phyloP scores from a whole-genome alignment of 1,140 invertebrate species.

The Batillaria attramentaria region DNA sequence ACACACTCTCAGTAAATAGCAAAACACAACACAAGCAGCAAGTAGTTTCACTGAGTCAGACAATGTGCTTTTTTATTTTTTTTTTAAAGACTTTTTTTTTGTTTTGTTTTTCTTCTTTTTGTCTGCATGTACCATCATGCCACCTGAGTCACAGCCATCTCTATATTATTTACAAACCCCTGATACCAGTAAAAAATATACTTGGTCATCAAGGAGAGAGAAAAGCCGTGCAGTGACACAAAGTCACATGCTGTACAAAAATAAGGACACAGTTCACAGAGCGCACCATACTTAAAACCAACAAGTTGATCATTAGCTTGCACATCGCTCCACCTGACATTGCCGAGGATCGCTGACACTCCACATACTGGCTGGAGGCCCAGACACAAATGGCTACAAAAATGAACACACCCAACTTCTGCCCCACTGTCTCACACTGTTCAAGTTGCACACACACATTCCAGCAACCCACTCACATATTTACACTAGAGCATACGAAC shows the following conservation, averaged over 20 bases:
- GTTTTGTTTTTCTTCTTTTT: constrained; percentile 14
- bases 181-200: constrained; percentile 22
- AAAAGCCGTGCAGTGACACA: constrained; percentile 19
- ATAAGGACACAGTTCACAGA: constrained; percentile 35
- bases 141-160: constrained; percentile 27
- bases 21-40: background rate
- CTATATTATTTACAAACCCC: constrained; percentile 34
- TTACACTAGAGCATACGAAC: constrained; percentile 26
- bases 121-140: constrained; percentile 19
- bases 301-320: constrained; percentile 31
- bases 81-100: constrained; percentile 28
- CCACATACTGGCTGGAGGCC: constrained; percentile 29
- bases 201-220: constrained; percentile 11
- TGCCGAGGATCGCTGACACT: constrained; percentile 14
- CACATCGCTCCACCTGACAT: constrained; percentile 21
- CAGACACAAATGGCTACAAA: constrained; percentile 29
- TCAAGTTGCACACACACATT: background rate
- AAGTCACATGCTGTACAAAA: constrained; percentile 38
- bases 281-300: constrained; percentile 27
- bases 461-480: background rate
- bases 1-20: background rate
- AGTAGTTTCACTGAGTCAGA: background rate
- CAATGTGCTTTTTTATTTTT: constrained; percentile 21
- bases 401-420: constrained; percentile 17
- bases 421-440: background rate